Percentiles rank a stretch among this genome's conserved stretches.
Evolutionary conservation across 2,113 vertebrate genomes (phyloP).

Genomic region (Parus major): DNA sequence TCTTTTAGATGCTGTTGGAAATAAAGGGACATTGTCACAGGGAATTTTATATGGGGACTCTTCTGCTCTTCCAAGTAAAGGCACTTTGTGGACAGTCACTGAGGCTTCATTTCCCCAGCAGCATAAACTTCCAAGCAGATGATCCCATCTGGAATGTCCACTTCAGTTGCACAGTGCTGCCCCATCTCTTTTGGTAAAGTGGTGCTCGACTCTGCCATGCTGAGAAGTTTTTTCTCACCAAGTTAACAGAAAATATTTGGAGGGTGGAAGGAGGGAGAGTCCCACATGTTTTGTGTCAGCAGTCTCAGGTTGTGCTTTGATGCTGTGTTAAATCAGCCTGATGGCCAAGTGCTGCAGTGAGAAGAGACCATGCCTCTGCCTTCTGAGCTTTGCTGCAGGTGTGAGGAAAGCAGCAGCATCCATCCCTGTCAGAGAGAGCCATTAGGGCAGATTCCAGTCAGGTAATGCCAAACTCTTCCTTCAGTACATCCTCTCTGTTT

Average conservation of each 20-base stretch:
- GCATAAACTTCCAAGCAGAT: neutral
- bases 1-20: neutral
- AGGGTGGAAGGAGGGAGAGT: neutral
- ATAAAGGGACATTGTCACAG: neutral
- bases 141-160: neutral
- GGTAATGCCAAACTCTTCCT: neutral
- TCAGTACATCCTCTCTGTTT: neutral
- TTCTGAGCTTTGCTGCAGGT: neutral
- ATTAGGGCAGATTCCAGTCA: neutral
- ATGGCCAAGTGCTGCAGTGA: neutral
- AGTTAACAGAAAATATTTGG: neutral
- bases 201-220: neutral
- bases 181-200: neutral
- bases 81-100: neutral
- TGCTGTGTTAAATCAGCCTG: neutral
- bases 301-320: neutral
- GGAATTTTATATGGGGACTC: neutral
- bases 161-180: neutral
- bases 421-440: neutral
- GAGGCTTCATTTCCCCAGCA: neutral
- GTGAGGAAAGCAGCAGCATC: neutral
- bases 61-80: neutral
- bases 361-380: neutral
- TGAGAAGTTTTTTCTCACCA: neutral
- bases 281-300: neutral